A percentile compares a stretch with the other conserved stretches of the same genome.
Conservation (phyloP, 2,113 vertebrate species). For the Diglossa brunneiventris region DNA sequence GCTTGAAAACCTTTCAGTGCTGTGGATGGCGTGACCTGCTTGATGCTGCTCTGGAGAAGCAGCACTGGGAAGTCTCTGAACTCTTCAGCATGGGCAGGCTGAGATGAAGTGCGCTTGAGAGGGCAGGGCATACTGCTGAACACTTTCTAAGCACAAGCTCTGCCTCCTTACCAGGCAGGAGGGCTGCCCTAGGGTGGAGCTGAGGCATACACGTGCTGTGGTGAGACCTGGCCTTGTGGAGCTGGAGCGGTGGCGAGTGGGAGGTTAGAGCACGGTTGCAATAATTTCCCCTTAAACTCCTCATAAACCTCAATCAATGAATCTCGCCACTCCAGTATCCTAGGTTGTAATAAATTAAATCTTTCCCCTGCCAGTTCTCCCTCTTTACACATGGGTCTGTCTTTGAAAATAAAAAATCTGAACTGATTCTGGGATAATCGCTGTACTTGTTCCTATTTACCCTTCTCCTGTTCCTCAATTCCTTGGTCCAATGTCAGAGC, state of each 20-base stretch:
- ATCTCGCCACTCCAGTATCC: not conserved
- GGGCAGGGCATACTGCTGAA: not conserved
- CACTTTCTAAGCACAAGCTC: not conserved
- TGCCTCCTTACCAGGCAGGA: not conserved
- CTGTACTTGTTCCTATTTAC: not conserved
- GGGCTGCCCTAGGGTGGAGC: not conserved
- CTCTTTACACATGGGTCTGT: accelerated
- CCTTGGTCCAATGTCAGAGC: not conserved
- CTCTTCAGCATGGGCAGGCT: not conserved
- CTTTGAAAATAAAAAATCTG: not conserved
- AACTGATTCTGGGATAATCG: not conserved
- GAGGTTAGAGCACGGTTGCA: not conserved
- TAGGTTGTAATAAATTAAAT: not conserved
- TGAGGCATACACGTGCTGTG: accelerated
- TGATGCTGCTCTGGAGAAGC: not conserved
- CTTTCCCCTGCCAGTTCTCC: not conserved
- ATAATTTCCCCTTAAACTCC: not conserved
- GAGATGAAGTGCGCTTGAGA: not conserved
- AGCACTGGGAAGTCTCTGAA: not conserved
- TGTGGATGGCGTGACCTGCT: accelerated
- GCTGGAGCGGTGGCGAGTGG: not conserved
- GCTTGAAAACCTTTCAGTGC: not conserved
- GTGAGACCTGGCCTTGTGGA: not conserved
- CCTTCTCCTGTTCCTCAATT: not conserved
- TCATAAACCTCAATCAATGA: not conserved